These are phyloP conservation scores for Phenganax stokvisi DNA, from an alignment of 92 coral and sea anemone genomes.

Conservation along the genomic window DNA sequence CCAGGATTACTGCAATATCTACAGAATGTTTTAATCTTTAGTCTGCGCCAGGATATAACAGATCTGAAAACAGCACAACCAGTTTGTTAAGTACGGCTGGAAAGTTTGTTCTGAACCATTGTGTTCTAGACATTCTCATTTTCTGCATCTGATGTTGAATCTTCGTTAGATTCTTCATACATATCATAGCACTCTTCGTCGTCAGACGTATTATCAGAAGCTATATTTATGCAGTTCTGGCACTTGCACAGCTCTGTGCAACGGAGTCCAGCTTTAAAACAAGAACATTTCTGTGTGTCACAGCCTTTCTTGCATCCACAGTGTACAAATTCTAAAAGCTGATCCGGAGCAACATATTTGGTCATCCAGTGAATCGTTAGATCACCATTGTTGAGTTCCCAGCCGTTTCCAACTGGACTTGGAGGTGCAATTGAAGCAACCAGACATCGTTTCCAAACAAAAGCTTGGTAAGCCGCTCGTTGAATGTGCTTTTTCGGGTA, in stretches of 20 bases:
- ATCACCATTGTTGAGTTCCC: not conserved
- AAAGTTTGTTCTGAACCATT: not conserved
- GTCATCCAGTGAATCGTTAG: conserved; percentile 11
- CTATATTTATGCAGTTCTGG: conserved; percentile 1
- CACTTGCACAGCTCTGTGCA: conserved; percentile 24
- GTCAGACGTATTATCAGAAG: conserved; percentile 3
- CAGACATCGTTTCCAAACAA: conserved; percentile 3
- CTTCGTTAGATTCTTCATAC: not conserved
- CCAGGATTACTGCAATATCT: no score
- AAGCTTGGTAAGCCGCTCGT: conserved; percentile 13
- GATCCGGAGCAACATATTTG: not conserved
- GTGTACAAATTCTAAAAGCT: not conserved
- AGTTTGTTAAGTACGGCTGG: no score
- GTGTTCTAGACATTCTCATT: not conserved
- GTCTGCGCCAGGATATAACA: no score
- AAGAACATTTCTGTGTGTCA: not conserved
- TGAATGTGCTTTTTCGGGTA: conserved; percentile 11
- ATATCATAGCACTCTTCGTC: not conserved
- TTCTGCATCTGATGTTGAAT: not conserved
- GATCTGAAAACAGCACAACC: no score
- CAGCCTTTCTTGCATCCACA: conserved; percentile 15
- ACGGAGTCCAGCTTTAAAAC: not conserved
- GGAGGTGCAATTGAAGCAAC: not conserved
- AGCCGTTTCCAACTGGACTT: conserved; percentile 1
- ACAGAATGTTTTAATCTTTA: no score